phyloP scores from a whole-genome alignment of 2,888 invertebrate species.

The Conistra vaccinii region DNA sequence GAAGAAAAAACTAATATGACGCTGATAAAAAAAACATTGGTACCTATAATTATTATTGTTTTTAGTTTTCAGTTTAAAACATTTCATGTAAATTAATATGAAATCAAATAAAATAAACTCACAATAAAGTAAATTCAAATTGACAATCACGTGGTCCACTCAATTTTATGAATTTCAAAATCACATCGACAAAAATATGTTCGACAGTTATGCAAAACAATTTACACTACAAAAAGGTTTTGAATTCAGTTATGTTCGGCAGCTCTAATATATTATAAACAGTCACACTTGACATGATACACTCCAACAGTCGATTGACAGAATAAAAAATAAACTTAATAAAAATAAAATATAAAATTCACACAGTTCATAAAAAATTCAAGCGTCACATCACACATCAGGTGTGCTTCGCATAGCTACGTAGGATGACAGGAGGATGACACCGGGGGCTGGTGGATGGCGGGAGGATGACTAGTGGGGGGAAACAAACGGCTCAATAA shows the following conservation, averaged over 20 bases:
- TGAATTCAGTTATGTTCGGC: constrained; percentile 2
- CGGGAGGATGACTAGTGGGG: constrained; percentile 65
- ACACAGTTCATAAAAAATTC: constrained; percentile 50
- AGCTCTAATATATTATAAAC: constrained; percentile 8
- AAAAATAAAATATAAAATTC: constrained; percentile 19
- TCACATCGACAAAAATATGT: background rate
- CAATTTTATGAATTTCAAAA: constrained; percentile 19
- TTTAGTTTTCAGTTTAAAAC: background rate
- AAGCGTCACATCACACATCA: constrained; percentile 57
- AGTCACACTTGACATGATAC: background rate
- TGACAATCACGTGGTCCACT: background rate
- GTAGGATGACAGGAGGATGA: constrained; percentile 55
- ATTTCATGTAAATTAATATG: background rate
- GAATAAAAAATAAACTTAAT: background rate
- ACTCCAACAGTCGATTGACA: background rate
- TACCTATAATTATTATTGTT: background rate
- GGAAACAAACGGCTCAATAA: constrained; percentile 82
- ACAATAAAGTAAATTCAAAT: background rate
- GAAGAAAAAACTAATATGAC: background rate
- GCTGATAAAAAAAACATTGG: background rate
- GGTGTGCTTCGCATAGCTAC: constrained; percentile 17
- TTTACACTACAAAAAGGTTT: constrained; percentile 24
- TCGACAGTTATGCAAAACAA: constrained; percentile 18
- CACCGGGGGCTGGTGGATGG: constrained; percentile 55
- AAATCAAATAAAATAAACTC: background rate